Conservation (phyloP, 2,888 invertebrate genomes). For the Craniophora ligustri region DNA sequence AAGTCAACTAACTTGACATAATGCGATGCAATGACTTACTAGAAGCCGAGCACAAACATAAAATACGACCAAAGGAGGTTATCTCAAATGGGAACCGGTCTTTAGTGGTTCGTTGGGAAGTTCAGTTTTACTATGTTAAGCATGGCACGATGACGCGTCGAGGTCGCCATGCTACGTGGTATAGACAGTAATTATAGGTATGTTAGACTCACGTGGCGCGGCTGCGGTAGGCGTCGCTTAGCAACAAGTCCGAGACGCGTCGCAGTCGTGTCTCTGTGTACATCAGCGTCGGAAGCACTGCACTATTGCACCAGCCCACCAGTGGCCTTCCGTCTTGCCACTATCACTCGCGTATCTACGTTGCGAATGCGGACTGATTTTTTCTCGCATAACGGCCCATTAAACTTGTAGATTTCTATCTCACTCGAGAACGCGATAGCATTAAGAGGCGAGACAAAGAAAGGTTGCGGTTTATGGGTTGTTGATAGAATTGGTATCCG, state of each 20-base stretch:
- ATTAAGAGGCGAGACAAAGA: slow-evolving; percentile 87
- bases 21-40: slow-evolving; percentile 46
- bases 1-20: slow-evolving; percentile 45
- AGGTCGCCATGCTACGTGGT: slow-evolving; percentile 16
- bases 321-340: slow-evolving; percentile 81
- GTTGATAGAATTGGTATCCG: slow-evolving; percentile 89
- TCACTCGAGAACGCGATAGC: slow-evolving; percentile 80
- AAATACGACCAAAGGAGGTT: slow-evolving; percentile 43
- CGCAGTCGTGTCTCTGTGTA: slow-evolving; percentile 31
- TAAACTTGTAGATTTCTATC: slow-evolving; percentile 88
- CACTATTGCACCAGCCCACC: slow-evolving; percentile 71
- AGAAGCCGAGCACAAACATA: slow-evolving; percentile 29
- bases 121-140: slow-evolving; percentile 60
- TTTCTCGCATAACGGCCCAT: slow-evolving; percentile 88
- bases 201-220: slow-evolving; percentile 47
- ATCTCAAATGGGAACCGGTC: slow-evolving; percentile 48
- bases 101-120: slow-evolving; percentile 20
- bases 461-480: slow-evolving; percentile 89
- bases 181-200: slow-evolving; percentile 13
- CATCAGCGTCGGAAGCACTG: slow-evolving; percentile 58
- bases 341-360: slow-evolving; percentile 88
- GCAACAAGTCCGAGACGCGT: slow-evolving; percentile 73
- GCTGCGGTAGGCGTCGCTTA: slow-evolving; percentile 40
- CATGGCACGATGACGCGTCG: slow-evolving; percentile 58
- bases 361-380: slow-evolving; percentile 88